phyloP scores from a whole-genome alignment of 2,797 vertebrate species.

The Gallirallus australis region DNA sequence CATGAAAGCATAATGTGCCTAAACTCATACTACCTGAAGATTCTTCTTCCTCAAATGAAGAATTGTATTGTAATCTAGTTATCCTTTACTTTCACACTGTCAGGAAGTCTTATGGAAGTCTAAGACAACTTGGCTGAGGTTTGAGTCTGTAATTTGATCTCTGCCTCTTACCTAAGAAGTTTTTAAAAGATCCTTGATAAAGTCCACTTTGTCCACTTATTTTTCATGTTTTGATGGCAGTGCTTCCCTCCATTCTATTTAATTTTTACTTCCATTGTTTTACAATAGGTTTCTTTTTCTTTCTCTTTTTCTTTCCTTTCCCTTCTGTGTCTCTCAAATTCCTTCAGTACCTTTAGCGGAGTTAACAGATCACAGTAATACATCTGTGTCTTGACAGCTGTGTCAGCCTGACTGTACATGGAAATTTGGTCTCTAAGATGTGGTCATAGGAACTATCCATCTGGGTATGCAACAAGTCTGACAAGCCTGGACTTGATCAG shows the following conservation, averaged over 20 bases:
- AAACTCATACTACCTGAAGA: background rate
- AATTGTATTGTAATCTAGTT: background rate
- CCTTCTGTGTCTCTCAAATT: background rate
- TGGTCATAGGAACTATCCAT: background rate
- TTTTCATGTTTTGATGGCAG: background rate
- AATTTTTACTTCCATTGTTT: background rate
- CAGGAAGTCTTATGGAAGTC: background rate
- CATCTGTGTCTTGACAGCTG: background rate
- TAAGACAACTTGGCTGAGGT: background rate
- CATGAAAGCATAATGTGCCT: background rate
- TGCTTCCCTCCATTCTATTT: background rate
- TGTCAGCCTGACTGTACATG: background rate
- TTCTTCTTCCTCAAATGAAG: background rate
- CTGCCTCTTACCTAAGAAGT: background rate
- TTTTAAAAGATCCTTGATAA: background rate
- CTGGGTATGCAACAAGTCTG: background rate
- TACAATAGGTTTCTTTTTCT: background rate
- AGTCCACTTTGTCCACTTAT: background rate
- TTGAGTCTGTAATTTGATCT: background rate
- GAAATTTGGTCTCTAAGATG: background rate
- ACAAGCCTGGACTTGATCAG: background rate
- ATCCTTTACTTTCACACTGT: background rate
- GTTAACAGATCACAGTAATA: background rate
- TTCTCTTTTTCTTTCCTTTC: background rate
- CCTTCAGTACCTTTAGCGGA: background rate